phyloP scores from a whole-genome alignment of 1,140 invertebrate genomes.

The Bombus superbus region DNA sequence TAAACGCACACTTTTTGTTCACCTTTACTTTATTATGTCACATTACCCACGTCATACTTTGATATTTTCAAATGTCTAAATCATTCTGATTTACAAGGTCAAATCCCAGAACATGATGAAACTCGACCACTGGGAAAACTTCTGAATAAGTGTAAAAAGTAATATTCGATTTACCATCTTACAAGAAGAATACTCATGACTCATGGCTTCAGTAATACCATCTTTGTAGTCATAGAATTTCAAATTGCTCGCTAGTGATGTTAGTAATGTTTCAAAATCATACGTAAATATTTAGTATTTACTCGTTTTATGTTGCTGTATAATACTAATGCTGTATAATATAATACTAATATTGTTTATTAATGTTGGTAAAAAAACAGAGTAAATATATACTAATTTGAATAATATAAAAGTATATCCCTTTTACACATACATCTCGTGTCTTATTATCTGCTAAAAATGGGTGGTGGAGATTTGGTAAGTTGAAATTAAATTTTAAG shows the following conservation, averaged over 20 bases:
- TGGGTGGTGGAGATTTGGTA: slow-evolving; percentile 85
- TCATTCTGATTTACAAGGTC: slow-evolving; percentile 2
- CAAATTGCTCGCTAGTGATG: neutral
- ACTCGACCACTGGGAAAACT: neutral
- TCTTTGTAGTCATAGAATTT: neutral
- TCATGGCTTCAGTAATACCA: neutral
- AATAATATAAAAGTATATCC: neutral
- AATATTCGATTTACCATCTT: neutral
- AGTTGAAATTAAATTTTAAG: slow-evolving; percentile 60
- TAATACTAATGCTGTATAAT: no score
- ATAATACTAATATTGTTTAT: neutral
- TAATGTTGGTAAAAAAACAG: neutral
- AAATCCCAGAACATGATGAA: slow-evolving; percentile 4
- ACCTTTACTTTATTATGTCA: slow-evolving; percentile 27
- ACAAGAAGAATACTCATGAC: neutral
- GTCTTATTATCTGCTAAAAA: slow-evolving; percentile 63
- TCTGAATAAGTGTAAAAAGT: neutral
- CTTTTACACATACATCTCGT: no score
- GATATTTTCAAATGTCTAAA: slow-evolving; percentile 12
- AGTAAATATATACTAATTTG: neutral
- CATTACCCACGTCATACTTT: neutral
- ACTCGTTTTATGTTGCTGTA: no score
- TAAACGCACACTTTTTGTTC: neutral
- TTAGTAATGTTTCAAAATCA: neutral
- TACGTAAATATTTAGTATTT: no score